These are phyloP conservation scores for Drosophila bipectinata DNA, from an alignment of 1,140 invertebrate species.

Conservation along the genomic window DNA sequence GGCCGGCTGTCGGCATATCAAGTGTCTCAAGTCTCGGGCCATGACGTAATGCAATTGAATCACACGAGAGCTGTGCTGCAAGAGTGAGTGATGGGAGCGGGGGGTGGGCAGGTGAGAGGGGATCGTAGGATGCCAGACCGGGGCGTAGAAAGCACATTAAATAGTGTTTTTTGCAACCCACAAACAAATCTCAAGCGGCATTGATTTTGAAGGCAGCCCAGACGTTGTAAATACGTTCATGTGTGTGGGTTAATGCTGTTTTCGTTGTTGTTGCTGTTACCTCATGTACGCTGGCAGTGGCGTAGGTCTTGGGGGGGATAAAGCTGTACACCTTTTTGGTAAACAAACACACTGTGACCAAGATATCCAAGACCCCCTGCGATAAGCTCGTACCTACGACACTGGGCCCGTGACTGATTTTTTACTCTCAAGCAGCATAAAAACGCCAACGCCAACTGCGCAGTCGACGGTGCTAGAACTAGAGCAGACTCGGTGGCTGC, in stretches of 20 bases:
- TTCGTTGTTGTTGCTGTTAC: constrained; percentile 23
- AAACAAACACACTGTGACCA: too few relatives aligned
- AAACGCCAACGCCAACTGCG: constrained; percentile 4
- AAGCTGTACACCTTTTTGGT: neutral
- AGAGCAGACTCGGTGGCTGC: constrained; percentile 43
- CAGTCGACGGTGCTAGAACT: constrained; percentile 13
- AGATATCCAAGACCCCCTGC: neutral
- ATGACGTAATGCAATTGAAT: constrained; percentile 68
- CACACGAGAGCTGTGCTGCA: constrained; percentile 30
- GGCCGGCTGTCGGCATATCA: constrained; percentile 54
- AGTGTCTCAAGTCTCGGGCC: constrained; percentile 39
- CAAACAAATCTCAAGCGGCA: constrained; percentile 63
- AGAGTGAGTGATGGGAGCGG: neutral
- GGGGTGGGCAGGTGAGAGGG: neutral
- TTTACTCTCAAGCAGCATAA: constrained; percentile 18
- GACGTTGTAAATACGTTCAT: constrained; percentile 15
- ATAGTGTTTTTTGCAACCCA: constrained; percentile 55
- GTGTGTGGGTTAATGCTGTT: constrained; percentile 14
- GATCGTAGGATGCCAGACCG: neutral
- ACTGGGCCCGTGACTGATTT: neutral
- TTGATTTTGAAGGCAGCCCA: constrained; percentile 69
- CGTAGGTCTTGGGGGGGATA: neutral
- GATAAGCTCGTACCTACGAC: neutral
- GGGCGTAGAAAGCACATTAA: constrained; percentile 37
- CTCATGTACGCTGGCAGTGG: constrained; percentile 19